Conservation (phyloP, 2,888 invertebrate genomes). For the Drosophila niveifrons region DNA sequence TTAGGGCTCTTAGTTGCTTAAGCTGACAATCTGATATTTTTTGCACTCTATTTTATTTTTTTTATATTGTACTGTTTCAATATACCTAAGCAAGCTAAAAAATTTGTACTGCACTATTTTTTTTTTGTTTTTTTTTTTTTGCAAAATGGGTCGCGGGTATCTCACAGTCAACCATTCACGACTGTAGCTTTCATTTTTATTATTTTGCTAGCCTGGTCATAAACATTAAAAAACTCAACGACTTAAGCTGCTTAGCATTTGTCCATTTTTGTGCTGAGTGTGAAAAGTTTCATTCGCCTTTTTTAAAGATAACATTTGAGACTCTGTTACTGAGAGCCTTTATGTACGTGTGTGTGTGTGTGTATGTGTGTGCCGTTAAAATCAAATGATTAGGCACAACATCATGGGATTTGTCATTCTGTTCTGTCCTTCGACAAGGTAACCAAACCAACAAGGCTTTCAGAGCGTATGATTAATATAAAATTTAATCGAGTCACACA, state of each 20-base stretch:
- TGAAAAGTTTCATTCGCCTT: conserved; percentile 57
- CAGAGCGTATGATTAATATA: conserved; percentile 53
- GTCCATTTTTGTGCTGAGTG: conserved; percentile 68
- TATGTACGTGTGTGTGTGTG: conserved; percentile 6
- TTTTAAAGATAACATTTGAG: conserved; percentile 25
- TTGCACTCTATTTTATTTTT: no score
- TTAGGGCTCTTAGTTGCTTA: no score
- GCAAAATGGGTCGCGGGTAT: no score
- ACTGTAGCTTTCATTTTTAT: background rate
- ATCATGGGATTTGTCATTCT: conserved; percentile 21
- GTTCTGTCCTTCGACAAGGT: background rate
- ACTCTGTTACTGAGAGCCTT: background rate
- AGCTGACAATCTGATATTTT: no score
- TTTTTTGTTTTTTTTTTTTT: no score
- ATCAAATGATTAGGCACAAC: conserved; percentile 71
- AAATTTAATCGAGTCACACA: conserved; percentile 26
- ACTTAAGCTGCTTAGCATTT: conserved; percentile 76
- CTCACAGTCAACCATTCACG: no score
- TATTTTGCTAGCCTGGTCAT: conserved; percentile 31
- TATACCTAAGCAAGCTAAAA: no score
- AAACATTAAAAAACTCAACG: conserved; percentile 64
- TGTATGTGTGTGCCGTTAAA: conserved; percentile 45
- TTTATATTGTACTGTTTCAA: no score
- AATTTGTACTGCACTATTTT: no score
- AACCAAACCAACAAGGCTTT: conserved; percentile 14